Evolutionary conservation across 92 coral and sea anemone genomes (phyloP), one percentile per base, ranked within the genome.

Genomic region (Actinernus sp.): DNA sequence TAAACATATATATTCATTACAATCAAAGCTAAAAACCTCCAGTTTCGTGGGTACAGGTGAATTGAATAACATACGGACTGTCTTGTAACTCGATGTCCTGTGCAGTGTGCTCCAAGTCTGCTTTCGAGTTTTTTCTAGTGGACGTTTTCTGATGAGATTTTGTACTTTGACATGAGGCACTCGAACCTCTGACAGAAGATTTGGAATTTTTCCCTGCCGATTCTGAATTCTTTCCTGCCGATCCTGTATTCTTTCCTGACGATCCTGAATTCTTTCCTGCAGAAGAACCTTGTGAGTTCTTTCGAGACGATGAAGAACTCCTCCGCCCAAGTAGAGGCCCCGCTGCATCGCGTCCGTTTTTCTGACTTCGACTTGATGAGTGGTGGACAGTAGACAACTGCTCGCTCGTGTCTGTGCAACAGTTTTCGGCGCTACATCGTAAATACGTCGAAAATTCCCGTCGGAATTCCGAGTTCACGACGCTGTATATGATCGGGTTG

Each of bases 381-480:
- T 57, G 74, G 24, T 68, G 72, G 31, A 84, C 62, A 3, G 84
- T 84, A 8, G 30, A 47, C 11, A 84, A 52, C 20, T 44, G 41
- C 24, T 78, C 81, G 6, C 81, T 72, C 8, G 81, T 57, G 19
- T 78, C 64, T 26, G 73, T 36, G 30, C 81, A 71, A 20, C 90
- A 83, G 6, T 34, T 48, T 22, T 72, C 76, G 0, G 52, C 60
- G 25, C 50, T 50, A 4, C 96, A 77, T 21, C 81, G 70, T 26
- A 89, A 51, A 0, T 72, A 49, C 7, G 61, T 82, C 14, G 55
- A 37, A 31, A 93, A 86, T 40, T 93, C 98, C 24, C 92, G 84
- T 7, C 98, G 84, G 71, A 93, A 93, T 33, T 93, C 98, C 37
- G 95, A 64, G 67, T 89, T 93, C 1, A 89, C 83, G 5, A 81